Evolutionary conservation across 2,797 vertebrate genomes (phyloP).

Genomic region (Sebastes nivosus): DNA sequence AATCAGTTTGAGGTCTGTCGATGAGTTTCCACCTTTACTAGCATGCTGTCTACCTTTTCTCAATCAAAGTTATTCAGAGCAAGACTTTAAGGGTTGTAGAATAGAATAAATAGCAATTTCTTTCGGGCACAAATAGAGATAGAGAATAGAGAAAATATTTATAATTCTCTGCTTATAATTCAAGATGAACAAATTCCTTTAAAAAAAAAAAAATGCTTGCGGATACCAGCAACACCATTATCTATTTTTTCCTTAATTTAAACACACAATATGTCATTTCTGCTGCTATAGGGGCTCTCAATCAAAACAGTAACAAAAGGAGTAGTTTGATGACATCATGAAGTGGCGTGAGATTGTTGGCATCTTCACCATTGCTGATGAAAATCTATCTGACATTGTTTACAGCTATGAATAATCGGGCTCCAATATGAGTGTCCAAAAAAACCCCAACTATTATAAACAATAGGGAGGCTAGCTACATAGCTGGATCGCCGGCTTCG

Average conservation of each 20-base stretch:
- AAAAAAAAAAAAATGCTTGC: neutral
- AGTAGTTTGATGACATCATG: no score
- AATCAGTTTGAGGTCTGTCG: slow-evolving; percentile 17
- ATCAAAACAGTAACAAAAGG: no score
- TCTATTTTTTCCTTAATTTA: neutral
- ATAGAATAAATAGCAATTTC: neutral
- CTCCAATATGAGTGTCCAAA: no score
- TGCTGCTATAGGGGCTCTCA: no score
- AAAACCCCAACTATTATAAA: no score
- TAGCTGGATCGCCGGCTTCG: no score
- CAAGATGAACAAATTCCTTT: neutral
- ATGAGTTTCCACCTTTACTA: neutral
- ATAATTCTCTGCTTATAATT: neutral
- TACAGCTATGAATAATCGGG: no score
- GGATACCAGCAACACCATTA: neutral
- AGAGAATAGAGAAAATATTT: neutral
- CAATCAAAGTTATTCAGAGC: neutral
- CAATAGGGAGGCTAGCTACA: no score
- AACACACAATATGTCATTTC: no score
- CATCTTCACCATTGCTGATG: no score
- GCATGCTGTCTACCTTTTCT: neutral
- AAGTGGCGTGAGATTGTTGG: no score
- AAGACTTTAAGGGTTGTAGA: neutral
- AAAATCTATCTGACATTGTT: no score
- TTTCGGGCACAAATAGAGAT: neutral